A percentile compares a stretch with the other conserved stretches of the same genome.
Conservation (phyloP, 2,797 vertebrate species). For the Poecile montanus region DNA sequence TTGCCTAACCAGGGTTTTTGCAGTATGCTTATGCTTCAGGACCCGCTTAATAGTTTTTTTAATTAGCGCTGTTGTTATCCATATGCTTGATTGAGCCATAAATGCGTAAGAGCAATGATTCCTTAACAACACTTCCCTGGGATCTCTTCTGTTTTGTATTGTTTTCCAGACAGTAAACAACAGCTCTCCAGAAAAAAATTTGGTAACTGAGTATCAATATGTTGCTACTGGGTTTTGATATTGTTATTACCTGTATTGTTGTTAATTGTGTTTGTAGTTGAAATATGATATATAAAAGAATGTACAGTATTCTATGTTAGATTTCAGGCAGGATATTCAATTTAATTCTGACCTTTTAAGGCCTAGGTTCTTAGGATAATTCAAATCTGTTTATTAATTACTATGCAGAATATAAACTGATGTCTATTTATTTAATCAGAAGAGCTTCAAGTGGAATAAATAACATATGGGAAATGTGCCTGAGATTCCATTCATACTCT, state of each 20-base stretch:
- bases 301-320: rapidly evolving
- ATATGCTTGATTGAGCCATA: not conserved
- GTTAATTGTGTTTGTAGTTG: not conserved
- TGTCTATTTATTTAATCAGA: not conserved
- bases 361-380: not conserved
- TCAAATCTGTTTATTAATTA: not conserved
- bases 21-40: not conserved
- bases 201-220: not conserved
- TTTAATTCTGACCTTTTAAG: not conserved
- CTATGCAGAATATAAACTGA: not conserved
- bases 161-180: not conserved
- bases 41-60: not conserved
- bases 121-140: not conserved
- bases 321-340: not conserved
- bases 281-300: not conserved
- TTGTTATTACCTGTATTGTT: not conserved
- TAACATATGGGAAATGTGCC: not conserved
- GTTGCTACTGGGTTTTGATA: not conserved
- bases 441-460: not conserved
- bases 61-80: not conserved
- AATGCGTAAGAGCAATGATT: not conserved
- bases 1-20: not conserved
- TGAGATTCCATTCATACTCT: not conserved
- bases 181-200: not conserved
- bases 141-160: not conserved